phyloP scores from a whole-genome alignment of 2,113 vertebrate species.

The Vombatus ursinus region DNA sequence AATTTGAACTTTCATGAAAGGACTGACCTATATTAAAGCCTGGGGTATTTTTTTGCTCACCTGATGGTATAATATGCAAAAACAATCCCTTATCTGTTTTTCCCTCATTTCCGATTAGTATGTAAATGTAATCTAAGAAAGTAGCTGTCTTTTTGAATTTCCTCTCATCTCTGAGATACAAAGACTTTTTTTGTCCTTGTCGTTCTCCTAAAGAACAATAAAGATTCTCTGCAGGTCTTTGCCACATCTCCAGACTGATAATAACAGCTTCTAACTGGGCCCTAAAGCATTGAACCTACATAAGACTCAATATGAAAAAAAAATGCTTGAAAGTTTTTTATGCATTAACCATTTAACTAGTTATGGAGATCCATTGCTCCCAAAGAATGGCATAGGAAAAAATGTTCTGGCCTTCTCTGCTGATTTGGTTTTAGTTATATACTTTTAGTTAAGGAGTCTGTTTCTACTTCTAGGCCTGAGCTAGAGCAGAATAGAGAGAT shows the following conservation, averaged over 20 bases:
- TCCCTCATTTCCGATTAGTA: conserved; percentile 40
- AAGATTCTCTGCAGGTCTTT: conserved; percentile 31
- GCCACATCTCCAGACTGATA: conserved; percentile 13
- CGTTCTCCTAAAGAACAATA: conserved; percentile 47
- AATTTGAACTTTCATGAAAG: conserved; percentile 20
- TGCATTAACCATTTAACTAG: neutral
- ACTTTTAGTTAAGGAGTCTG: neutral
- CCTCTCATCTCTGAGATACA: conserved; percentile 48
- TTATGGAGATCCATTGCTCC: neutral
- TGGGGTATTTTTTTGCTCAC: conserved; percentile 29
- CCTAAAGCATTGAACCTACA: conserved; percentile 7
- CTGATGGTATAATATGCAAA: conserved; percentile 32
- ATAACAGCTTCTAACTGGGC: neutral
- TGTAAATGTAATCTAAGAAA: conserved; percentile 55
- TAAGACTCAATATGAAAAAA: neutral
- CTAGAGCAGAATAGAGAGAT: neutral
- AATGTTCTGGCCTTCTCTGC: neutral
- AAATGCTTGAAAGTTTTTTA: conserved; percentile 24
- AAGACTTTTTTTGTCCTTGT: conserved; percentile 12
- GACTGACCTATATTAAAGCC: conserved; percentile 12
- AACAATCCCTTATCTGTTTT: conserved; percentile 33
- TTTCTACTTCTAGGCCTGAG: conserved; percentile 1
- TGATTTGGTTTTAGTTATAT: conserved; percentile 29
- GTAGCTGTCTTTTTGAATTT: conserved; percentile 40
- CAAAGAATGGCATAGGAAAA: conserved; percentile 1